Evolutionary conservation across 2,888 invertebrate species (phyloP), one percentile per base, ranked within the genome.

Genomic region (Drosophila lacicola): DNA sequence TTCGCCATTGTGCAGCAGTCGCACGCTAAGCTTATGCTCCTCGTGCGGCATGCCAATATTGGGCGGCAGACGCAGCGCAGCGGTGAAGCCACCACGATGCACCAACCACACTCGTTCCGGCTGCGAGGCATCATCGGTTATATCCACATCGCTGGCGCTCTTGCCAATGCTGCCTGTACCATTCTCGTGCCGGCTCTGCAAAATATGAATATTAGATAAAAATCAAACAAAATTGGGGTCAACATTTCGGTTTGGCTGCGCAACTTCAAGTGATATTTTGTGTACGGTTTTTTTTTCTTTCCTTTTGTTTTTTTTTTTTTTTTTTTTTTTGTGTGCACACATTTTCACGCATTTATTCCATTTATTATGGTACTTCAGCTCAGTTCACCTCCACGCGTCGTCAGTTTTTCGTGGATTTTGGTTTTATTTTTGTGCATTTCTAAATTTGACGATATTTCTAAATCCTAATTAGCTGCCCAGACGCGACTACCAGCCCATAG

Each of bases 31-130:
- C 83, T 97, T 95, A 61, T 92, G 91, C 65, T 89, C 86, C 74
- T 91, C 91, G 33, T 89, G 76, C 39, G 82, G 82, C 37, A 65
- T 50, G 4, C 61, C 82, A 29, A 58, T 29, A 29, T 29, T 51
- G 29, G 83, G 80, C 13, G 90, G 88, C 66, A 93, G 90, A 82
- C 93, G 93, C 44, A 93, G 92, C 17, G 95, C 97, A 0, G 96
- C 95, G 2, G 98, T 96, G 92, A 98, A 99, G 11, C 99, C 99
- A 13, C 96, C 97, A 61, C 97, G 95, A 93, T 99, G 98, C 58
- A 98, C 96, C 86, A 99, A 93, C 99, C 99, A 99, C 90, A 98
- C 95, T 83, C 95, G 95, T 72, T 96, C 96, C 45, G 89, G 78
- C 57, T 78, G 80, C 9, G 53, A 11, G 29, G 50, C 67, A 54